Evolutionary conservation across 35 echinoderm and acorn worm species (phyloP).

Genomic region (Apostichopus japonicus): DNA sequence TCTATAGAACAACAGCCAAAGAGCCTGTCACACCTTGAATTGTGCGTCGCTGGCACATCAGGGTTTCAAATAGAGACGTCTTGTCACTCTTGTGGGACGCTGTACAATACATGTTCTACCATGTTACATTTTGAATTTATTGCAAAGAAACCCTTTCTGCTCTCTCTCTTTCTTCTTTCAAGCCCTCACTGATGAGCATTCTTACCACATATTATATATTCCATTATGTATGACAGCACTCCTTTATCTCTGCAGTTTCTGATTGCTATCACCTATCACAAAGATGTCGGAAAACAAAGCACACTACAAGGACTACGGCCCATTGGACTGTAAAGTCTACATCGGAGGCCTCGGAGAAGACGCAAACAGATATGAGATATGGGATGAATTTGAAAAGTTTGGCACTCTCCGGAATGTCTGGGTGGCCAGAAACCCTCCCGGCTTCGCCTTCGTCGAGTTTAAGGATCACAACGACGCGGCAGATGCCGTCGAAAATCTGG

Average conservation of each 20-base stretch:
- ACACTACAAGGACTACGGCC: constrained; percentile 60
- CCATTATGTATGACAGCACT: not conserved
- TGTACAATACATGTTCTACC: too few relatives aligned
- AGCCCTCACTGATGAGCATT: too few relatives aligned
- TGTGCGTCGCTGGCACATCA: too few relatives aligned
- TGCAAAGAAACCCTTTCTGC: too few relatives aligned
- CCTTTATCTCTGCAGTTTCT: not conserved
- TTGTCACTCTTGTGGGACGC: too few relatives aligned
- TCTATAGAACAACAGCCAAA: too few relatives aligned
- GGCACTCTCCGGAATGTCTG: constrained; percentile 80
- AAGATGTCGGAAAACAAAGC: constrained; percentile 18
- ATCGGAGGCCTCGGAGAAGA: constrained; percentile 65
- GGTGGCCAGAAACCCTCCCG: constrained; percentile 85
- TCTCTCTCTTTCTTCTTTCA: too few relatives aligned
- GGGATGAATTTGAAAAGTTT: constrained; percentile 65
- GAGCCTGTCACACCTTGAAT: too few relatives aligned
- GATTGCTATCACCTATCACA: not conserved
- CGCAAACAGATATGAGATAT: constrained; percentile 70
- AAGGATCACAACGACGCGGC: constrained; percentile 76
- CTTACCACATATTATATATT: too few relatives aligned
- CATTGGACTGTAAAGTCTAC: constrained; percentile 76
- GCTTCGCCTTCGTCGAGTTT: constrained; percentile 88
- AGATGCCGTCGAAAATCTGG: constrained; percentile 70
- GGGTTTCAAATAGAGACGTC: too few relatives aligned
- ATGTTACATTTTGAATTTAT: too few relatives aligned